Conservation (phyloP, 2,888 invertebrate species). For the Aethes cnicana region DNA sequence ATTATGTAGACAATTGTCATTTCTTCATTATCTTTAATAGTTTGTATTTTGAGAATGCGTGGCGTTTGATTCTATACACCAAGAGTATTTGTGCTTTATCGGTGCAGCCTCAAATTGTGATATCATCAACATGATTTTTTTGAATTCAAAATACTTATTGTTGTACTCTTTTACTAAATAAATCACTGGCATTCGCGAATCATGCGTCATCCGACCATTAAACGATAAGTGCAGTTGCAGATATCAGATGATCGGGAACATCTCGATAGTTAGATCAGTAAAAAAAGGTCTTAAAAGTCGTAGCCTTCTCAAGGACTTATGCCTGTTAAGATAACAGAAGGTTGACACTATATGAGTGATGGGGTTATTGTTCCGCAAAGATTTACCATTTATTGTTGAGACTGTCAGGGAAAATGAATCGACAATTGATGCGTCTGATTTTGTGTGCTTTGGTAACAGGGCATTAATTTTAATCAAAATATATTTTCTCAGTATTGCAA, state of each 20-base stretch:
- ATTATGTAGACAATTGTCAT: background rate
- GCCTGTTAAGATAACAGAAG: background rate
- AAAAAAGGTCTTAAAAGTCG: conserved; percentile 1
- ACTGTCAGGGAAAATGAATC: conserved; percentile 23
- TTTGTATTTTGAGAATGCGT: background rate
- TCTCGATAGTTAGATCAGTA: background rate
- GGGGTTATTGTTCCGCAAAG: conserved; percentile 34
- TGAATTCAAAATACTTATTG: too few relatives aligned
- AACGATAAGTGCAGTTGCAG: conserved; percentile 36
- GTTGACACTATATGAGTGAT: conserved; percentile 38
- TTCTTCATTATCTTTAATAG: background rate
- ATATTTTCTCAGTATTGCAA: too few relatives aligned
- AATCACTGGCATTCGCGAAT: conserved; percentile 9
- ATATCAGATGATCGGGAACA: conserved; percentile 39
- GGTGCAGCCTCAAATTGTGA: too few relatives aligned
- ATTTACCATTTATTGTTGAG: conserved; percentile 40
- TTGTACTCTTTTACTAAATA: too few relatives aligned
- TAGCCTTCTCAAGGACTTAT: background rate
- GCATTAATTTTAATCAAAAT: too few relatives aligned
- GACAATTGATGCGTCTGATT: conserved; percentile 30
- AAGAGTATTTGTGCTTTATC: background rate
- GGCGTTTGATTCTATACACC: background rate
- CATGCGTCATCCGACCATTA: conserved; percentile 38
- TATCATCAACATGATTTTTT: too few relatives aligned
- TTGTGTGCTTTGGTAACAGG: too few relatives aligned